These are phyloP conservation scores for Himalopsyche anomala DNA, from an alignment of 2,888 invertebrate species.

Conservation along the genomic window DNA sequence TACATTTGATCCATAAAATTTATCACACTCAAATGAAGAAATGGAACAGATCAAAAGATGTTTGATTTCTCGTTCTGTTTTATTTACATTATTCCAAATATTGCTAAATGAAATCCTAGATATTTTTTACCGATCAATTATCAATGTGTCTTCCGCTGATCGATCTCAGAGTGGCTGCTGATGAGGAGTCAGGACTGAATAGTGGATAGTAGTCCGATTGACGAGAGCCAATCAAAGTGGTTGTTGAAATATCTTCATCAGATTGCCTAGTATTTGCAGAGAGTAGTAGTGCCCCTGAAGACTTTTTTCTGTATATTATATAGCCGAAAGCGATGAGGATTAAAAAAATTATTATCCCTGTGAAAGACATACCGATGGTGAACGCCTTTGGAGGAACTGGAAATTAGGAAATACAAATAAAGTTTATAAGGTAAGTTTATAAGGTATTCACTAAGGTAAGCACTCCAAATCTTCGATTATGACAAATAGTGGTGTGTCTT, in stretches of 20 bases:
- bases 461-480: too few species aligned
- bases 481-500: too few species aligned
- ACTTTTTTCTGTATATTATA: slow-evolving; percentile 27
- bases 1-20: too few species aligned
- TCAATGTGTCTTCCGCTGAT: not conserved
- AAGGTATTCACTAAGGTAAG: too few species aligned
- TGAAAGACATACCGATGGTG: slow-evolving; percentile 57
- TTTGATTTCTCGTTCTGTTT: too few species aligned
- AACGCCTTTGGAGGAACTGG: slow-evolving; percentile 55
- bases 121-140: not conserved
- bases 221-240: not conserved
- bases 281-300: not conserved
- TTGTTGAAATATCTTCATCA: not conserved
- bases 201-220: slow-evolving; percentile 3
- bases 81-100: too few species aligned
- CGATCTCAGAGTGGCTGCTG: not conserved
- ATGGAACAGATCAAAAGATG: too few species aligned
- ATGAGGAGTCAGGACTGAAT: not conserved
- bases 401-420: slow-evolving; percentile 28
- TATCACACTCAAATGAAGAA: too few species aligned
- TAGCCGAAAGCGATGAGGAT: slow-evolving; percentile 20
- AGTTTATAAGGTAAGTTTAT: too few species aligned
- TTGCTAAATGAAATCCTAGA: too few species aligned
- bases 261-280: not conserved
- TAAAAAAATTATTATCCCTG: slow-evolving; percentile 46